phyloP scores from a whole-genome alignment of 2,113 vertebrate genomes.

The Myiagra hebetior region DNA sequence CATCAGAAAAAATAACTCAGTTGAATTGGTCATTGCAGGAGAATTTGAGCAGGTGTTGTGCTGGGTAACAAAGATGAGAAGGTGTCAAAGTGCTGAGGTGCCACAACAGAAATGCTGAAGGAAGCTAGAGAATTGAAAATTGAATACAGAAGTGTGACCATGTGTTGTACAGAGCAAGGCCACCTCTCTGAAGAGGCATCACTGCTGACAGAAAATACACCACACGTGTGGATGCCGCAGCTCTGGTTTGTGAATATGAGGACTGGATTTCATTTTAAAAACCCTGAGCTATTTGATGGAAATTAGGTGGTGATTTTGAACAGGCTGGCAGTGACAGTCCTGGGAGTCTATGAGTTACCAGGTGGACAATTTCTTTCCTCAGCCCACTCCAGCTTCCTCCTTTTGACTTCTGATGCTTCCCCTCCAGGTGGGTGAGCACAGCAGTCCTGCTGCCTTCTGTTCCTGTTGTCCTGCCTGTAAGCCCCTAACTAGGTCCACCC shows the following conservation, averaged over 20 bases:
- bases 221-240: fast-evolving
- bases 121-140: background rate
- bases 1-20: background rate
- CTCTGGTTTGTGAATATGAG: background rate
- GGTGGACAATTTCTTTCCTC: background rate
- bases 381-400: background rate
- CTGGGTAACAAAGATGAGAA: background rate
- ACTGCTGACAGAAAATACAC: background rate
- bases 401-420: background rate
- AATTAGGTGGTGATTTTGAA: background rate
- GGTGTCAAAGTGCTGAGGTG: background rate
- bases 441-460: background rate
- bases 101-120: background rate
- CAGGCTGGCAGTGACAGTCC: background rate
- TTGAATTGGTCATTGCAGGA: background rate
- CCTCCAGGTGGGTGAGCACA: background rate
- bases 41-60: background rate
- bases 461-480: background rate
- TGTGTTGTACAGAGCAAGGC: background rate
- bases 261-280: background rate
- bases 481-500: background rate
- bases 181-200: background rate
- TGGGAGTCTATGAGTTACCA: background rate
- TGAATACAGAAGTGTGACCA: fast-evolving
- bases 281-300: background rate